A percentile compares a stretch with the other conserved stretches of the same genome.
Conservation (phyloP, 2,888 invertebrate species). For the Serripes groenlandicus region DNA sequence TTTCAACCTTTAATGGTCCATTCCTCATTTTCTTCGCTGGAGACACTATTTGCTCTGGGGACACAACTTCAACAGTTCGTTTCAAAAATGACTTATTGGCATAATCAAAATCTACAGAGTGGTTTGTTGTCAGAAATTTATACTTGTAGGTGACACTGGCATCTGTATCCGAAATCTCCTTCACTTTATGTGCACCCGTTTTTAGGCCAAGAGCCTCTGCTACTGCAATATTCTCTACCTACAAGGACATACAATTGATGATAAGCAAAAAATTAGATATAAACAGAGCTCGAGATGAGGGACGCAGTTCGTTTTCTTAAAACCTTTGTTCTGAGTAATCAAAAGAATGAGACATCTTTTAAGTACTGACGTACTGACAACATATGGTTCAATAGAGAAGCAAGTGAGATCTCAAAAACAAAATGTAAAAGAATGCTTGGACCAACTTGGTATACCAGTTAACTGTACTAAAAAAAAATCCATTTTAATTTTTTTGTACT, state of each 20-base stretch:
- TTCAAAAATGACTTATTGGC: constrained; percentile 62
- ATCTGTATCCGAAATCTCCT: constrained; percentile 74
- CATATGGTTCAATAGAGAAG: too few relatives aligned
- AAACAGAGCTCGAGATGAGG: too few relatives aligned
- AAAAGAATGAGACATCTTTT: too few relatives aligned
- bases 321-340: too few relatives aligned
- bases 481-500: too few relatives aligned
- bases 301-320: too few relatives aligned
- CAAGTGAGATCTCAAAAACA: too few relatives aligned
- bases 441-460: too few relatives aligned
- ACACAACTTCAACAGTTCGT: constrained; percentile 71
- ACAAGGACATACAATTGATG: constrained; percentile 33
- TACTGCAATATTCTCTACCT: constrained; percentile 76
- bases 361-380: too few relatives aligned
- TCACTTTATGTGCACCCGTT: constrained; percentile 76
- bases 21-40: constrained; percentile 59
- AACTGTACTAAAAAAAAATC: too few relatives aligned
- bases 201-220: constrained; percentile 76
- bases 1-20: constrained; percentile 3
- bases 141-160: constrained; percentile 69
- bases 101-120: constrained; percentile 39
- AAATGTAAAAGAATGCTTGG: too few relatives aligned
- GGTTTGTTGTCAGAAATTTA: constrained; percentile 68
- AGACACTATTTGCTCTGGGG: constrained; percentile 69
- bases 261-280: too few relatives aligned